Conservation (phyloP, 1,140 invertebrate genomes). For the Leptinotarsa texana region DNA sequence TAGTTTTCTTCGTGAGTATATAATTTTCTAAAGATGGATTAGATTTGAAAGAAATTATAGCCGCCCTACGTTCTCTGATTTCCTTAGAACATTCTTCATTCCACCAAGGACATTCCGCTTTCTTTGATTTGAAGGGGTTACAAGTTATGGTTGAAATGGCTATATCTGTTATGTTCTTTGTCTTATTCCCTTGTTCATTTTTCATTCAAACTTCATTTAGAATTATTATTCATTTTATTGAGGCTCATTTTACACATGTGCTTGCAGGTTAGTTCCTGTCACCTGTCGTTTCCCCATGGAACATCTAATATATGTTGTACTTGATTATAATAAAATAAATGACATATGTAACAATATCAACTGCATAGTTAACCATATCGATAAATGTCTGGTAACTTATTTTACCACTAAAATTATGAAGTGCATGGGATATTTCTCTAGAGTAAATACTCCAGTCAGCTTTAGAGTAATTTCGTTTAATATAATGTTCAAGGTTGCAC, state of each 20-base stretch:
- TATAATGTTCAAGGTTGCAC: background rate
- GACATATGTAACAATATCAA: too few relatives aligned
- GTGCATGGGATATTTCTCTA: conserved; percentile 5
- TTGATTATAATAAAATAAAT: too few relatives aligned
- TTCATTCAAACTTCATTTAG: too few relatives aligned
- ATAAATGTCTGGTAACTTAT: background rate
- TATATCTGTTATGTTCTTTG: too few relatives aligned
- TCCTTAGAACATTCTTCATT: conserved; percentile 7
- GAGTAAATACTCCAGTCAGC: conserved; percentile 10
- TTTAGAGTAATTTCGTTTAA: conserved; percentile 7
- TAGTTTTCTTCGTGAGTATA: background rate
- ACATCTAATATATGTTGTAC: too few relatives aligned
- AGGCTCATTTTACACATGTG: too few relatives aligned
- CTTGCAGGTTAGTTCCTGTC: too few relatives aligned
- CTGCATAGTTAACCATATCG: background rate
- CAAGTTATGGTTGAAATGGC: background rate
- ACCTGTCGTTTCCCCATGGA: too few relatives aligned
- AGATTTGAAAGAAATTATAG: conserved; percentile 8
- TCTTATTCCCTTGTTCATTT: too few relatives aligned
- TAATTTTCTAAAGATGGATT: conserved; percentile 8
- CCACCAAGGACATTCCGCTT: conserved; percentile 11
- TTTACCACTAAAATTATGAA: background rate
- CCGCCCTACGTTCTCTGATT: background rate
- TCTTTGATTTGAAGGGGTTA: background rate
- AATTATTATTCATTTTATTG: too few relatives aligned